Evolutionary conservation across 2,113 vertebrate genomes (phyloP).

Genomic region (Rana temporaria): DNA sequence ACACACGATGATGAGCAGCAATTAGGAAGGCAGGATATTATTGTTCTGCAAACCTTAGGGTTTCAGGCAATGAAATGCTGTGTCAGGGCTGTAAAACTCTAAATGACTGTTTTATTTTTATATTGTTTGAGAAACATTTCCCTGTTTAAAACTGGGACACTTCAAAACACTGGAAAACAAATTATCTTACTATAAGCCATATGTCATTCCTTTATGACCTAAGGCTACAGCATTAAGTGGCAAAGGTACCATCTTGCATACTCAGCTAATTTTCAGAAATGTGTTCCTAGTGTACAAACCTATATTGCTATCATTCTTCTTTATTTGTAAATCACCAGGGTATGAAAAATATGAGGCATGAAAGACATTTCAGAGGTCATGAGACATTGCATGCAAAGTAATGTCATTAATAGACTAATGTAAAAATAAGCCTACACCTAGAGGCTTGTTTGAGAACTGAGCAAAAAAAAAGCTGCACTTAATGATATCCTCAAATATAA

Average conservation of each 20-base stretch:
- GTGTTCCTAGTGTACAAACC: constrained; percentile 8
- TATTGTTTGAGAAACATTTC: constrained; percentile 45
- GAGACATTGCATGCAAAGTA: not conserved
- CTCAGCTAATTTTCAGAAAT: constrained; percentile 3
- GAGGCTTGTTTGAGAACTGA: no score
- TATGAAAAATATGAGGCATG: constrained; percentile 5
- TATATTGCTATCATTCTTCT: constrained; percentile 26
- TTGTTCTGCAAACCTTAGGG: constrained; percentile 48
- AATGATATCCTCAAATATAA: no score
- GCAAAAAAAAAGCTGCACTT: no score
- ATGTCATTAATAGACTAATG: not conserved
- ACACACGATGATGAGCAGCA: constrained; percentile 45
- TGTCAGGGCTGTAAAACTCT: constrained; percentile 42
- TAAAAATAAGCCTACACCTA: not conserved
- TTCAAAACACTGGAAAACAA: constrained; percentile 51
- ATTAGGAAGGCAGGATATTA: constrained; percentile 55
- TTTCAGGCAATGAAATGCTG: constrained; percentile 48
- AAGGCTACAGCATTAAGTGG: constrained; percentile 22
- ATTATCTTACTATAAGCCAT: constrained; percentile 43
- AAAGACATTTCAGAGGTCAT: not conserved
- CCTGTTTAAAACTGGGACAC: constrained; percentile 40
- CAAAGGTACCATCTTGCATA: constrained; percentile 47
- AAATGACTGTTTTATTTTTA: constrained; percentile 32
- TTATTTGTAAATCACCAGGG: constrained; percentile 28
- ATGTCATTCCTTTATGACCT: constrained; percentile 51